Base-by-base conservation (phyloP, 2,113 vertebrate species). In the Nannobrachium achirus region DNA sequence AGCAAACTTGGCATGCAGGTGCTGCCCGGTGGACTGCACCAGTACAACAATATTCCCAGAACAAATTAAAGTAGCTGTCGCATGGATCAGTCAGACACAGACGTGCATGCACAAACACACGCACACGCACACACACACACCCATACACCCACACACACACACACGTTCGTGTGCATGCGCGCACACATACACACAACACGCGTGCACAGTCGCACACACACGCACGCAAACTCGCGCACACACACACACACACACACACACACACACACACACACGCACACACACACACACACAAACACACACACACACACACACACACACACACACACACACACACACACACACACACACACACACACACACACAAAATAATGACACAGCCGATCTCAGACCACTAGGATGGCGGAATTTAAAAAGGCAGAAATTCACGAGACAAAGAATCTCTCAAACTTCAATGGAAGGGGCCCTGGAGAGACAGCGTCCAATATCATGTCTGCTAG, bases 1-100 rank as follows among this genome's bases (percentile, higher is more conserved):
- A 91, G 91, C 89, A 89, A 90, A 91, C 88, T 89, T 91, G 90
- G 88, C 84, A 86, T 84, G 86, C 91, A 91, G 89, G 90, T 92
- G 89, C 81, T 87, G 75, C 89, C 87, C 86, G 86, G 78, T 63
- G 83, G 88, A 89, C 82, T 83, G 85, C 79, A 75, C 83, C n/a
- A n/a, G n/a, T n/a, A n/a, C n/a, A n/a, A 89, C 69, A 86, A 87
- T 90, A 92, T 91, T 92, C 91, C 91, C 91, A 60, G 75, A 92
- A 90, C 90, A 92, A 91, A 92, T 92, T 92, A 91, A 91, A 91
- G 83, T 87, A 82, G 83, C 82, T 85, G 86, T 88, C 86, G 60
- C 86, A 81, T 83, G 88, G 83, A 91, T 91, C 90, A 75, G 73
- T 87, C n/a, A n/a, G n/a, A n/a, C n/a, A n/a, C n/a, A n/a, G n/a